Percentiles rank a stretch among this genome's conserved stretches.
Conservation (phyloP, 2,113 vertebrate species). For the Xerus inauris region DNA sequence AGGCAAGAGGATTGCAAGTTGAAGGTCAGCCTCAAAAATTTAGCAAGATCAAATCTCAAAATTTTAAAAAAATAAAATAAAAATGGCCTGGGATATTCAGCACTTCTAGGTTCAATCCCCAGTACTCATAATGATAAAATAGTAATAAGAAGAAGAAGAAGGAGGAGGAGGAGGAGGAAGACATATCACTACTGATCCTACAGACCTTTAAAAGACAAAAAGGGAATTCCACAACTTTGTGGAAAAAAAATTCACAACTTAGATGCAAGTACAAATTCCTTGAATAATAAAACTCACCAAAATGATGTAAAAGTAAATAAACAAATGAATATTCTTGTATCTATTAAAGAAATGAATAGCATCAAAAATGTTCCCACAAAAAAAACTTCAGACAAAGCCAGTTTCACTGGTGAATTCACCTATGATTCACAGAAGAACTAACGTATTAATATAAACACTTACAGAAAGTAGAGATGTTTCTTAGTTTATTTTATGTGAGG, state of each 20-base stretch:
- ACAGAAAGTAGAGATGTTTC: constrained; percentile 9
- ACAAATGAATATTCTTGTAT: not conserved
- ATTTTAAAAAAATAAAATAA: too few species aligned
- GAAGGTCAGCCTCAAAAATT: too few species aligned
- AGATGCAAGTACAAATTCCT: not conserved
- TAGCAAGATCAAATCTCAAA: too few species aligned
- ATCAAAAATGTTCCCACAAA: constrained; percentile 1
- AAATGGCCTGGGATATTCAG: too few species aligned
- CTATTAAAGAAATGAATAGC: not conserved
- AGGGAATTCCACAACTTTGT: not conserved
- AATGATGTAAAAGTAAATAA: constrained; percentile 10
- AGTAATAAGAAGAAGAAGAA: too few species aligned
- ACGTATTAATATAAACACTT: not conserved
- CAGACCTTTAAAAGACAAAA: not conserved
- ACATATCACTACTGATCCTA: not conserved
- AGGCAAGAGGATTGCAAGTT: too few species aligned
- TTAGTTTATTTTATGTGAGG: not conserved
- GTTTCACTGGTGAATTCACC: not conserved
- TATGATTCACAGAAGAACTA: not conserved
- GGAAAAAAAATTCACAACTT: constrained; percentile 21
- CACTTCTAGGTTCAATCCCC: too few species aligned
- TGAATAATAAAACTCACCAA: constrained; percentile 17
- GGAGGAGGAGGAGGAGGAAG: too few species aligned
- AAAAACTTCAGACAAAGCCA: not conserved
- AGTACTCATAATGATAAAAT: too few species aligned